phyloP scores from a whole-genome alignment of 2,113 vertebrate genomes.

The Pristiophorus japonicus region DNA sequence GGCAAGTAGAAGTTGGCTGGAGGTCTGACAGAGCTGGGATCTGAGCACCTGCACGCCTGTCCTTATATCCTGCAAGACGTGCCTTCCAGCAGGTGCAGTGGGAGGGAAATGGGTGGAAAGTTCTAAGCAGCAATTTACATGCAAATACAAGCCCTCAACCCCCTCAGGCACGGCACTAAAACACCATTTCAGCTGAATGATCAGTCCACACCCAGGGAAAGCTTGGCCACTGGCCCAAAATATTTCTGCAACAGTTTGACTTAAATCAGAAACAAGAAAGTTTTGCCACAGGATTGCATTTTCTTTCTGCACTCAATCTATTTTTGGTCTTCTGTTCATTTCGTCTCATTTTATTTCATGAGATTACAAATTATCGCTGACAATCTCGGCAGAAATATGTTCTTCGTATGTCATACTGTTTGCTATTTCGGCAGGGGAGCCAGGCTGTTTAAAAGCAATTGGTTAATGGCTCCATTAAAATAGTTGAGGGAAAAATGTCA shows the following conservation, averaged over 20 bases:
- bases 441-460: background rate
- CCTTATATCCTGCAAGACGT: background rate
- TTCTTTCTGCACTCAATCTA: background rate
- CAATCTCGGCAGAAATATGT: background rate
- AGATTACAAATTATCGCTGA: background rate
- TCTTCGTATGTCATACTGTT: background rate
- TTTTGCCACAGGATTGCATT: background rate
- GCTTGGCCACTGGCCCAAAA: background rate
- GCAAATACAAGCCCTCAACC: background rate
- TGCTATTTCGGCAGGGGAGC: background rate
- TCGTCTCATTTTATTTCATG: background rate
- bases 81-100: background rate
- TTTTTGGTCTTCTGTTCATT: background rate
- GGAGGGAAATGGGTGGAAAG: slow-evolving; percentile 12
- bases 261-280: background rate
- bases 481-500: background rate
- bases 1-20: background rate
- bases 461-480: background rate
- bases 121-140: slow-evolving; percentile 20
- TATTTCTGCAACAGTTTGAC: background rate
- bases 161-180: slow-evolving; percentile 14
- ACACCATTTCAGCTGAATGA: slow-evolving; percentile 2
- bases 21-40: background rate
- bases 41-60: background rate
- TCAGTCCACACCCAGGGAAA: slow-evolving; percentile 2